Evolutionary conservation across 2,797 vertebrate species (phyloP).

Genomic region (Sebastes minor): DNA sequence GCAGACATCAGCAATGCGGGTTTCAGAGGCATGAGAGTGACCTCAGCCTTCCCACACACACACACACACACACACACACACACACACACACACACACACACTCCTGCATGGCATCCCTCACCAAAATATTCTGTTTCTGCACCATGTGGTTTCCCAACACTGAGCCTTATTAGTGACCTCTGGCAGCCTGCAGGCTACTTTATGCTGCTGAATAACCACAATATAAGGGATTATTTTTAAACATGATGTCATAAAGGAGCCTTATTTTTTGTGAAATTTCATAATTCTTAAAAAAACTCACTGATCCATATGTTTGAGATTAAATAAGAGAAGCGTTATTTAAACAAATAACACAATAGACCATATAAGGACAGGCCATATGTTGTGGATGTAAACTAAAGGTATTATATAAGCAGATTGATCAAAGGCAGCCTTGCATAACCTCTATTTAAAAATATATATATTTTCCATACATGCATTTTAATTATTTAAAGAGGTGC

Average conservation of each 20-base stretch:
- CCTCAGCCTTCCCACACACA: conserved; percentile 60
- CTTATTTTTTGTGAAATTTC: background rate
- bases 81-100: background rate
- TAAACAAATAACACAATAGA: background rate
- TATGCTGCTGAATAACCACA: conserved; percentile 6
- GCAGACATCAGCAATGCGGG: conserved; percentile 79
- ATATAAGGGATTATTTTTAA: background rate
- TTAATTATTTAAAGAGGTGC: conserved; percentile 53
- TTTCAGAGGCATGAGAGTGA: conserved; percentile 71
- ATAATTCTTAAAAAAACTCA: background rate
- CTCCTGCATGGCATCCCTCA: conserved; percentile 45
- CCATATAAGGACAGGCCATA: background rate
- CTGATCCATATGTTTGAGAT: background rate
- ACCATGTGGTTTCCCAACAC: conserved; percentile 40
- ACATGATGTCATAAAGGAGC: background rate
- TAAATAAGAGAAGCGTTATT: background rate
- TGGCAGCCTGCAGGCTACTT: conserved; percentile 14
- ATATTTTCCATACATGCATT: background rate
- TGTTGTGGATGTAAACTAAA: background rate
- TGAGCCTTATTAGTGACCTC: conserved; percentile 28
- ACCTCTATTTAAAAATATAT: background rate
- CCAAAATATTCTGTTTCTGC: conserved; percentile 39
- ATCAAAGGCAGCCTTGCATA: background rate
- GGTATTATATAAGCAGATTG: background rate
- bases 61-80: conserved; percentile 13